A percentile compares a stretch with the other conserved stretches of the same genome.
Conservation (phyloP, 2,797 vertebrate genomes). For the Falco berigora region DNA sequence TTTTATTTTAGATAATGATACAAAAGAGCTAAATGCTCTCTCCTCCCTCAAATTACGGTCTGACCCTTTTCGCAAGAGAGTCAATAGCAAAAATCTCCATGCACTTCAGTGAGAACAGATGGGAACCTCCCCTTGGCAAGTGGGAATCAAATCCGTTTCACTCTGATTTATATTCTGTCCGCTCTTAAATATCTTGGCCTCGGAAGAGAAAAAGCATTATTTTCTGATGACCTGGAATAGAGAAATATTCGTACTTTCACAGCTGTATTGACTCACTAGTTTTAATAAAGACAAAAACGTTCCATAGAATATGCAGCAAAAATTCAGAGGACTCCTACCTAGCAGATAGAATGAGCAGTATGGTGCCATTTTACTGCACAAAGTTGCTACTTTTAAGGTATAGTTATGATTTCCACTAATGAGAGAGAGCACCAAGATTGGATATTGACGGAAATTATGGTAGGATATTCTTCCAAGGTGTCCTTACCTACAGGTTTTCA, state of each 20-base stretch:
- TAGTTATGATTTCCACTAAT: not conserved
- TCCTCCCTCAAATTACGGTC: not conserved
- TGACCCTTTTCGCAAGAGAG: not conserved
- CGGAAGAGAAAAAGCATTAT: conserved; percentile 7
- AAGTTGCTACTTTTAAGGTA: not conserved
- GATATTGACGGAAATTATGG: not conserved
- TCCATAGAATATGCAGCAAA: not conserved
- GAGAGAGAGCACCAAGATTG: not conserved
- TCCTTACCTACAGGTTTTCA: conserved; percentile 6
- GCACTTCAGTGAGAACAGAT: not conserved
- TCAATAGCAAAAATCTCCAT: not conserved
- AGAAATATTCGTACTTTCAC: not conserved
- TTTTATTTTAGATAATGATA: not conserved
- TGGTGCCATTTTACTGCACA: not conserved
- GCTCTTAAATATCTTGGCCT: conserved; percentile 10
- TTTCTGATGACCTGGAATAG: not conserved
- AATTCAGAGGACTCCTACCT: not conserved
- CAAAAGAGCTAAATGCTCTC: not conserved
- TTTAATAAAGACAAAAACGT: not conserved
- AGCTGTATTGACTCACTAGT: not conserved
- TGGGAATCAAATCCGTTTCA: not conserved
- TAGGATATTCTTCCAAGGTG: not conserved
- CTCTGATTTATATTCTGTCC: conserved; percentile 11
- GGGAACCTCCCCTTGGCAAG: not conserved
- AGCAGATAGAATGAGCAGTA: not conserved